Percentiles rank a stretch among this genome's conserved stretches.
Evolutionary conservation across 2,797 vertebrate species (phyloP).

Genomic region (Spinus pinus): DNA sequence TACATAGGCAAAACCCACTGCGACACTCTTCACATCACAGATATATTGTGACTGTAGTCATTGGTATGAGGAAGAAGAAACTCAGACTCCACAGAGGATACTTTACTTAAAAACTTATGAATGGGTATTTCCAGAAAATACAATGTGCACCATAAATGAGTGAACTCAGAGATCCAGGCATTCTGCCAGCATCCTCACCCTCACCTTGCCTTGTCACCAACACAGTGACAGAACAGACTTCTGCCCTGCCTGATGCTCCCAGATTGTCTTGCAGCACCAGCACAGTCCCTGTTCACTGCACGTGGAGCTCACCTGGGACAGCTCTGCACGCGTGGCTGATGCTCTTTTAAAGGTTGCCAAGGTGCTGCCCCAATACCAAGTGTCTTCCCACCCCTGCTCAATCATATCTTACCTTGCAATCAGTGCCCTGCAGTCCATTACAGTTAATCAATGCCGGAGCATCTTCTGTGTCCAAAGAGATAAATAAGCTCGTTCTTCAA

Average conservation of each 20-base stretch:
- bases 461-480: constrained; percentile 18
- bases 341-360: neutral
- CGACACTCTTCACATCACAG: neutral
- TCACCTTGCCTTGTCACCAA: neutral
- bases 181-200: neutral
- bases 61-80: neutral
- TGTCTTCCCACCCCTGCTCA: neutral
- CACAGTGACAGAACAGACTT: neutral
- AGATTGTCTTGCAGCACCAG: neutral
- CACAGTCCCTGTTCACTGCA: neutral
- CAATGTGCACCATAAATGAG: accelerated
- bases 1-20: neutral
- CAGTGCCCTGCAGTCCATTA: neutral
- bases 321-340: accelerated
- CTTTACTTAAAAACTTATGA: neutral
- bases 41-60: neutral
- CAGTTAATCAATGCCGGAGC: constrained; percentile 14
- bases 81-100: neutral
- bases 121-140: neutral
- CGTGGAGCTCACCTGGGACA: neutral
- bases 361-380: neutral
- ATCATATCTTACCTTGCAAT: constrained; percentile 9
- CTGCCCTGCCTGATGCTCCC: neutral
- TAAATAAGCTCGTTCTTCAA: constrained; percentile 21
- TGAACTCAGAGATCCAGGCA: neutral